Evolutionary conservation across 2,888 invertebrate species (phyloP).

Genomic region (Drosophila kuntzei): DNA sequence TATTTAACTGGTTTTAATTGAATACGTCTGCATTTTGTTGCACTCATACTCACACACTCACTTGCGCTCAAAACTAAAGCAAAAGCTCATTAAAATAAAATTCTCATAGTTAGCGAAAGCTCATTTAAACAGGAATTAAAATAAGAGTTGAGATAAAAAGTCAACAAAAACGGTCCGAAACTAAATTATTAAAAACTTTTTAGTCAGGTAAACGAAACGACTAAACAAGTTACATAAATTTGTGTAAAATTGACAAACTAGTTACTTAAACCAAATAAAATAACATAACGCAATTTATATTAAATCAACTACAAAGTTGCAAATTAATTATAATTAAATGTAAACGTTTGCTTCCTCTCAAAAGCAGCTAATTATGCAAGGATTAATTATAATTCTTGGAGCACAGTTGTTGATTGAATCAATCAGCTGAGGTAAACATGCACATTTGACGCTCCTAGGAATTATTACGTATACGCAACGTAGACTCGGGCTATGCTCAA

Average conservation of each 20-base stretch:
- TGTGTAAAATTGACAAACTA: neutral
- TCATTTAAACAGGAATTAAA: constrained; percentile 36
- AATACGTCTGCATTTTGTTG: constrained; percentile 45
- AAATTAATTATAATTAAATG: constrained; percentile 9
- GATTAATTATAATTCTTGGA: constrained; percentile 10
- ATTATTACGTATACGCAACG: constrained; percentile 53
- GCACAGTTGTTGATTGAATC: constrained; percentile 26
- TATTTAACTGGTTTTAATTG: constrained; percentile 70
- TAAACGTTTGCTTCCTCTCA: constrained; percentile 1
- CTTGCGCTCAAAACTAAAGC: neutral
- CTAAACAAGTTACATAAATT: too few relatives aligned
- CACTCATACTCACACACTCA: neutral
- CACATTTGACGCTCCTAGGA: neutral
- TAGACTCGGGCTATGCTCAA: constrained; percentile 11
- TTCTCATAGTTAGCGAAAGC: constrained; percentile 11
- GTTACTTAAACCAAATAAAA: neutral
- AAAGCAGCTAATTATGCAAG: constrained; percentile 2
- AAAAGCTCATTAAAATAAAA: constrained; percentile 58
- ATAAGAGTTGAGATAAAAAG: neutral
- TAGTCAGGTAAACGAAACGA: neutral
- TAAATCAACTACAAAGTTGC: neutral
- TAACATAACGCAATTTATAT: neutral
- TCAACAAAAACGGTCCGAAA: neutral
- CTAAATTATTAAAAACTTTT: constrained; percentile 1
- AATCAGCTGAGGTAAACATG: constrained; percentile 17